A percentile compares a stretch with the other conserved stretches of the same genome.
These are phyloP conservation scores for Drosophila biarmipes DNA, from an alignment of 1,140 invertebrate species.

Conservation along the genomic window DNA sequence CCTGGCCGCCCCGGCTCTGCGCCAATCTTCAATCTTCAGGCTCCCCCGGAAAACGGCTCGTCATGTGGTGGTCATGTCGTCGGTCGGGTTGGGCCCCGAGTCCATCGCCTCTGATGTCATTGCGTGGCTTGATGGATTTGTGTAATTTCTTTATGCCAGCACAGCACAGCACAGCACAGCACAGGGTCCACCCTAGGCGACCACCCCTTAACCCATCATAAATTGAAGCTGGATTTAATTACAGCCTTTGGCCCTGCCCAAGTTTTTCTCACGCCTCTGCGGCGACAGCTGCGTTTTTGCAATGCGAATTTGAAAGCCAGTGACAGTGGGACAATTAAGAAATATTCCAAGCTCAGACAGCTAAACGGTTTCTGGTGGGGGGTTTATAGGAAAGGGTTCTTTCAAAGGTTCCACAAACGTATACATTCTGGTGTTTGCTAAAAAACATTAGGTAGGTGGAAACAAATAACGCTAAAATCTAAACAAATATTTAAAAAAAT, in stretches of 20 bases:
- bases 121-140: slow-evolving; percentile 71
- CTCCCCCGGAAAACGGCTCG: slow-evolving; percentile 10
- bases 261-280: slow-evolving; percentile 38
- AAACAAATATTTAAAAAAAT: background rate
- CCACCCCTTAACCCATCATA: slow-evolving; percentile 34
- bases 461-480: too few relatives aligned
- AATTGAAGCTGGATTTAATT: slow-evolving; percentile 79
- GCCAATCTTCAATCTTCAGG: background rate
- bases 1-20: background rate
- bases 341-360: background rate
- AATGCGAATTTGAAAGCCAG: slow-evolving; percentile 32
- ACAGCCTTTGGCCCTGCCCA: slow-evolving; percentile 45
- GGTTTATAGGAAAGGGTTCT: too few relatives aligned
- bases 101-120: slow-evolving; percentile 57
- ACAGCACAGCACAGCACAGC: background rate
- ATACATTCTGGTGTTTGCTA: too few relatives aligned
- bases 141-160: slow-evolving; percentile 69
- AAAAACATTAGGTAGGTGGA: too few relatives aligned
- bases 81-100: background rate
- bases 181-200: slow-evolving; percentile 15
- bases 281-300: slow-evolving; percentile 41
- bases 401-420: too few relatives aligned
- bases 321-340: slow-evolving; percentile 7
- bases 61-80: slow-evolving; percentile 22
- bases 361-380: too few relatives aligned